Base-by-base conservation (phyloP, 1,140 invertebrate species). In the Drosophila bocqueti region DNA sequence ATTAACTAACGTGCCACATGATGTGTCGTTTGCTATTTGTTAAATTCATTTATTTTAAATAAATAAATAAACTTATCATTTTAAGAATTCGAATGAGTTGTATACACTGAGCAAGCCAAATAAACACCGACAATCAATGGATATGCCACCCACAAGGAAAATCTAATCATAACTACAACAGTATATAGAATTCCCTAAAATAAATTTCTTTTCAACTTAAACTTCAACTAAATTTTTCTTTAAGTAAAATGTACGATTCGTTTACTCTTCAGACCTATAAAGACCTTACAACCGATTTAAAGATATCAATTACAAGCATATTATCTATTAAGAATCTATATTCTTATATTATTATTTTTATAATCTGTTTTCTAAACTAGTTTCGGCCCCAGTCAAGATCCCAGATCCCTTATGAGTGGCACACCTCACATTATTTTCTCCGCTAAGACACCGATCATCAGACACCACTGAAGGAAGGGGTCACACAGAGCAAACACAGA, bases 401-500 rank as follows among this genome's bases (percentile, higher is more conserved):
- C 9, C 24, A 54, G 5, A 64, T 47, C 52, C 58, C 46, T 60
- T 63, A 49, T 81, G 60, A 79, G 69, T 66, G 38, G 60, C 67
- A 47, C 31, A 45, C 4, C 38, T 40, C 3, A 55, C 68, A 68
- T 58, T 57, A 45, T n/a, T 24, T 36, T 40, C 54, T 57, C 36
- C 54, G 40, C 62, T 77, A 43, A 46, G 75, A 79, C 66, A 68
- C 66, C 47, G 60, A 68, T 50, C 75, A 79, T 68, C 76, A 68
- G 47, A 65, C 68, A 64, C 46, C 52, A 79, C 43, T 71, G 63
- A 59, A 61, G 63, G 71, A 57, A 46, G 58, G 49, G 64, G 52
- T 54, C 31, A 42, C 45, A 69, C 49, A 43, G 47, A 76, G 65
- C 59, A 62, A 74, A 73, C 26, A 36, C 36, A 46, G 46, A 31